Evolutionary conservation across 2,888 invertebrate genomes (phyloP).

Genomic region (Cataglyphis rosenhaueri): DNA sequence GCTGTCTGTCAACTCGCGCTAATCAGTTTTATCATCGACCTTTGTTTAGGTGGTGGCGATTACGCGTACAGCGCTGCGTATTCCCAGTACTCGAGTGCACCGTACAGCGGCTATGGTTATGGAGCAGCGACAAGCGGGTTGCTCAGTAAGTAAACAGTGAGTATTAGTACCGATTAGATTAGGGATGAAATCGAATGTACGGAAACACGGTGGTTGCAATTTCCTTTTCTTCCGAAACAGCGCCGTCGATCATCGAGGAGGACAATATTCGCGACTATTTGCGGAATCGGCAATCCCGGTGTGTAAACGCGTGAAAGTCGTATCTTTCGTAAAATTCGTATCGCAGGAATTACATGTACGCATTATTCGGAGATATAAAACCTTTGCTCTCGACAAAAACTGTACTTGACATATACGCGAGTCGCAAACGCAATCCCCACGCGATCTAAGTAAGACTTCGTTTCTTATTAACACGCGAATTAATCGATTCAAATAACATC

Average conservation of each 20-base stretch:
- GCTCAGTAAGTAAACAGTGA: conserved; percentile 90
- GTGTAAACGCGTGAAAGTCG: conserved; percentile 2
- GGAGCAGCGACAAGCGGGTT: conserved; percentile 89
- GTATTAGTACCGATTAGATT: conserved; percentile 86
- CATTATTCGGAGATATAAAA: not conserved
- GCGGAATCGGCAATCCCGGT: not conserved
- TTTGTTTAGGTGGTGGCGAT: conserved; percentile 88
- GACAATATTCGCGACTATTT: not conserved
- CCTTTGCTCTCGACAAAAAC: not conserved
- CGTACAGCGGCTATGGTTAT: conserved; percentile 89
- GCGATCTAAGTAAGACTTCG: conserved; percentile 1
- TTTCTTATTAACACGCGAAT: conserved; percentile 55
- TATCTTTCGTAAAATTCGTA: not conserved
- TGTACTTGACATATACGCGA: not conserved
- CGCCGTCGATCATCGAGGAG: not conserved
- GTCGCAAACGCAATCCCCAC: conserved; percentile 9
- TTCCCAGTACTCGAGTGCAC: conserved; percentile 91
- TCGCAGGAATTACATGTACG: not conserved
- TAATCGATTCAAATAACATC: conserved; percentile 55
- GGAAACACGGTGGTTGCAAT: conserved; percentile 46
- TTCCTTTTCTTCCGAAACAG: not conserved
- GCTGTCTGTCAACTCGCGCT: conserved; percentile 16
- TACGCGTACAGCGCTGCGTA: conserved; percentile 92
- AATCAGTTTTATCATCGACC: conserved; percentile 40
- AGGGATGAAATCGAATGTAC: conserved; percentile 74